Base-by-base conservation (phyloP, 2,797 vertebrate genomes). In the Eurystomus glaucurus region DNA sequence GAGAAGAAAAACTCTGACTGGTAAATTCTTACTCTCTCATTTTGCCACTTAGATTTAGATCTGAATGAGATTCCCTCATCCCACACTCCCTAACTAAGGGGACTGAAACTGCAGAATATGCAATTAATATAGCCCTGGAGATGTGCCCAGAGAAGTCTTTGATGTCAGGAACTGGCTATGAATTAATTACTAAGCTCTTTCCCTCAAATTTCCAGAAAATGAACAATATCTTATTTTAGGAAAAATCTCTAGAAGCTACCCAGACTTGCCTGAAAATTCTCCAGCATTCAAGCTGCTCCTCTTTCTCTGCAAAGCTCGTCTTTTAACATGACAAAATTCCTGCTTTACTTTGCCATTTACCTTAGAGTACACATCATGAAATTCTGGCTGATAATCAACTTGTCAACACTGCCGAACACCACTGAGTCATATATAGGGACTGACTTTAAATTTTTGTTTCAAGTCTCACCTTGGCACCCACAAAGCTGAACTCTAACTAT, bases 391-490 rank as follows among this genome's bases (percentile, higher is more conserved):
- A 48, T 6, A 39, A 82, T 26, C 58, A 82, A 10, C 13, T 13
- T 48, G 28, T 22, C 20, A 57, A 52, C 61, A 46, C 61, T 37
- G 29, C 35, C 37, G 68, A 83, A n/a, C 29, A 71, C 45, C 71
- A 21, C 26, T 5, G 26, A 2, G 0, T 10, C 85, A 62, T 14
- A 19, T 6, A 16, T 1, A 17, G 10, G 9, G 51, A 62, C 1
- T 26, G 25, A 57, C 51, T 45, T 22, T 6, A 41, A 12, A 12
- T 0, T 54, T 50, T 74, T 82, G 26, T 83, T 79, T 37, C 39
- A 55, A 62, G n/a, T 22, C 39, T 78, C 33, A n/a, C 45, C 45
- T 78, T 61, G 50, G 43, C 20, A 21, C 7, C 9, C 74, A 61
- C 13, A 74, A 33, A 18, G 14, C 29, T 69, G 20, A 86, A 58